Percentiles rank a stretch among this genome's conserved stretches.
Evolutionary conservation across 2,797 vertebrate genomes (phyloP).

Genomic region (Carduelis carduelis): DNA sequence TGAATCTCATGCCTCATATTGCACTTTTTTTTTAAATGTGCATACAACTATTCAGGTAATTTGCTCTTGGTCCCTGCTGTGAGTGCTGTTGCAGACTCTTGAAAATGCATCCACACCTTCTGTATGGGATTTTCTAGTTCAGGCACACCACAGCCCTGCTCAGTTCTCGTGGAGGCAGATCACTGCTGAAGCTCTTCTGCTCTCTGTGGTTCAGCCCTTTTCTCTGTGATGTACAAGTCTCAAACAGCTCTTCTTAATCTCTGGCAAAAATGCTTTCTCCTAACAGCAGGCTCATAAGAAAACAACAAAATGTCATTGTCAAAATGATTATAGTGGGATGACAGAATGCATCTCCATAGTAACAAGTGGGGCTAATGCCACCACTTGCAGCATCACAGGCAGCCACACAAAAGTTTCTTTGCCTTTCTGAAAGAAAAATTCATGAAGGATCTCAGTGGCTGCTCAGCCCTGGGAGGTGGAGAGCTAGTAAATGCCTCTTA

Average conservation of each 20-base stretch:
- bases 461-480: not conserved
- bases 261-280: not conserved
- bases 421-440: not conserved
- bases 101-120: not conserved
- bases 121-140: not conserved
- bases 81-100: not conserved
- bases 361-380: not conserved
- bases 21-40: not conserved
- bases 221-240: not conserved
- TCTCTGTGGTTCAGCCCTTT: not conserved
- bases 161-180: not conserved
- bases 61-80: not conserved
- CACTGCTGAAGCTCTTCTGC: not conserved
- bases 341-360: conserved; percentile 24
- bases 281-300: not conserved
- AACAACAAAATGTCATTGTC: not conserved
- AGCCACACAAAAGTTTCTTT: not conserved
- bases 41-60: not conserved
- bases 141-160: not conserved
- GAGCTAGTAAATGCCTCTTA: not conserved
- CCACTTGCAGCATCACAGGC: not conserved
- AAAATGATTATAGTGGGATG: not conserved
- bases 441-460: not conserved
- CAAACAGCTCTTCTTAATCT: not conserved
- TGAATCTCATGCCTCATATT: not conserved